Base-by-base conservation (phyloP, 2,797 vertebrate species). In the Syngnathus acus region DNA sequence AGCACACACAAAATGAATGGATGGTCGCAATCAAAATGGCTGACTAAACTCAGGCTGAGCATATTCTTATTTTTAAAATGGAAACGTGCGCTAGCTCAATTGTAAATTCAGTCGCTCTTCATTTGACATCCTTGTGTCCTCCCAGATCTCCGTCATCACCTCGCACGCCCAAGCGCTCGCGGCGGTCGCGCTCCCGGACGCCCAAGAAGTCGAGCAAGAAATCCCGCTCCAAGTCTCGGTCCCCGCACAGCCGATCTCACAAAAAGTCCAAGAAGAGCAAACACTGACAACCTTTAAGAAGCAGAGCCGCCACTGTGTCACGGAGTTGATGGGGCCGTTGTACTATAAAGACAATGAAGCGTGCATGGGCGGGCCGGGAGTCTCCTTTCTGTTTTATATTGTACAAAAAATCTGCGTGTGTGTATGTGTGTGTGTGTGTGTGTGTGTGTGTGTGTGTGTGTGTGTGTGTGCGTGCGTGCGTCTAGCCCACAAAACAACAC, bases 251-350 rank as follows among this genome's bases (percentile, higher is more conserved):
- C 32, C 55, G 55, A 83, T 99, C 97, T 84, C 97, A 99, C 91
- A 99, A 99, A 92, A 99, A 99, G 79, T 98, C 97, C 72, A 99
- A 99, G 93, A 99, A 99, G 90, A 98, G 94, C 89, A 99, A 99
- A 94, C 97, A 99, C 94, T 99, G 94, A 98, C 93, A 77, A 75
- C 76, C 73, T 62, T 69, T 78, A 11, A 51, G 3, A 64, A 48
- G 43, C 71, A 69, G 4, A 32, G 32, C 71, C 80, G 78, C 82
- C 76, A 86, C 87, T 85, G 87, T 89, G 82, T 88, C 85, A 81
- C 70, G 68, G 87, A 89, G 91, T 85, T 89, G 90, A 92, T 87
- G 78, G 40, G 87, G 92, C 93, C 92, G 93, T 90, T 90, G 64
- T 76, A 64, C 72, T 76, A 73, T 80, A 76, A 62, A 74, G 79